phyloP scores from a whole-genome alignment of 2,113 vertebrate genomes.

The Cyanoderma ruficeps region DNA sequence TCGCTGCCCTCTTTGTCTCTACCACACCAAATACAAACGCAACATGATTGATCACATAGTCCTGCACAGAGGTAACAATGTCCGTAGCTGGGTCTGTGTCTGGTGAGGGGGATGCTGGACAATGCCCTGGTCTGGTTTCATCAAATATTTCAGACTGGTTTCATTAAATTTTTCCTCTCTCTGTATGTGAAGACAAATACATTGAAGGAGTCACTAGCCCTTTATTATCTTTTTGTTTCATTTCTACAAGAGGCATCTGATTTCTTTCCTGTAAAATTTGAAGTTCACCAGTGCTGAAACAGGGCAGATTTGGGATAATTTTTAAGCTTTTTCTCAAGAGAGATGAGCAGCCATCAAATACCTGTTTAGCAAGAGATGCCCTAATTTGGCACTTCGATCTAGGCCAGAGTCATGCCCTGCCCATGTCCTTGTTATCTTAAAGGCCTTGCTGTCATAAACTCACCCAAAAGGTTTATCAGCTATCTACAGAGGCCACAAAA shows the following conservation, averaged over 20 bases:
- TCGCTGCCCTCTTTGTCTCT: slow-evolving; percentile 96
- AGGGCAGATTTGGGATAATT: background rate
- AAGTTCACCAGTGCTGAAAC: background rate
- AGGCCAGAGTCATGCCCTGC: background rate
- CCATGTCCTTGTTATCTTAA: background rate
- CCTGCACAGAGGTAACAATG: slow-evolving; percentile 90
- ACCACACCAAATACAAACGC: slow-evolving; percentile 97
- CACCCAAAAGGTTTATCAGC: background rate
- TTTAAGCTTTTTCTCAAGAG: background rate
- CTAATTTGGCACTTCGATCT: background rate
- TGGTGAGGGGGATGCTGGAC: background rate
- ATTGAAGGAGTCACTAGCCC: background rate
- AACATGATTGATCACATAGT: slow-evolving; percentile 99
- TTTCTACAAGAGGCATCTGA: background rate
- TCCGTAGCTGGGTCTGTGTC: background rate
- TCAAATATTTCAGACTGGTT: background rate
- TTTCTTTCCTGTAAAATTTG: background rate
- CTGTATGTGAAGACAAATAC: background rate
- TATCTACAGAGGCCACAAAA: background rate
- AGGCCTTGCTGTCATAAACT: background rate
- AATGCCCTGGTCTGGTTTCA: background rate
- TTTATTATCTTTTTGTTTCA: background rate
- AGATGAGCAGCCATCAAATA: background rate
- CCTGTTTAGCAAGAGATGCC: background rate
- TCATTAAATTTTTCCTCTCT: background rate